phyloP scores from a whole-genome alignment of 2,113 vertebrate species.

The Calypte anna region DNA sequence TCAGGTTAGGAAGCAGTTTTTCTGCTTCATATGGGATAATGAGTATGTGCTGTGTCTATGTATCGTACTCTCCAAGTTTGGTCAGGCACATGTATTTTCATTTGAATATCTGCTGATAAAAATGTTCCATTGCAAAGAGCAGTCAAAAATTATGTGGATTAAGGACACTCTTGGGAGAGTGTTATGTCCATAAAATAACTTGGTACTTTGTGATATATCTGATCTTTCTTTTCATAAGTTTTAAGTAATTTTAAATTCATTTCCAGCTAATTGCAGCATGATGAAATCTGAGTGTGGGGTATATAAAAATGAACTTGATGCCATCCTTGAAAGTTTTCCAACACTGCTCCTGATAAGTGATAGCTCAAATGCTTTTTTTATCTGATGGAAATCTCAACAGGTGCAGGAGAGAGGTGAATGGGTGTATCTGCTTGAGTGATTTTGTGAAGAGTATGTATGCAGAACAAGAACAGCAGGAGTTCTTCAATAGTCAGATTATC shows the following conservation, averaged over 20 bases:
- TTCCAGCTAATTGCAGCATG: background rate
- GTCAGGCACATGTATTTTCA: background rate
- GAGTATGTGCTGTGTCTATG: background rate
- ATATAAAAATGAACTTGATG: background rate
- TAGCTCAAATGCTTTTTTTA: background rate
- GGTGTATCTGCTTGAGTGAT: background rate
- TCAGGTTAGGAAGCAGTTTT: background rate
- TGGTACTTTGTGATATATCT: background rate
- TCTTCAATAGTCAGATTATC: background rate
- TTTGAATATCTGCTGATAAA: slow-evolving; percentile 1
- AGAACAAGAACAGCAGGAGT: background rate
- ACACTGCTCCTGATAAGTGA: background rate
- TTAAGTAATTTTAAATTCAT: background rate
- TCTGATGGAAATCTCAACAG: background rate
- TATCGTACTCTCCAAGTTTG: background rate
- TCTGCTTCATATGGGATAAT: background rate
- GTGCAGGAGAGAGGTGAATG: background rate
- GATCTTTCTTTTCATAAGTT: background rate
- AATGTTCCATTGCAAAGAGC: background rate
- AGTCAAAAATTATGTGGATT: background rate
- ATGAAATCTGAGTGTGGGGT: background rate
- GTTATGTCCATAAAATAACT: background rate
- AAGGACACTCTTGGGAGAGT: background rate
- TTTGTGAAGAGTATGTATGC: background rate
- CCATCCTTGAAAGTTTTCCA: background rate